These are phyloP conservation scores for Crocidura indochinensis DNA, from an alignment of 2,797 vertebrate genomes.

Conservation along the genomic window DNA sequence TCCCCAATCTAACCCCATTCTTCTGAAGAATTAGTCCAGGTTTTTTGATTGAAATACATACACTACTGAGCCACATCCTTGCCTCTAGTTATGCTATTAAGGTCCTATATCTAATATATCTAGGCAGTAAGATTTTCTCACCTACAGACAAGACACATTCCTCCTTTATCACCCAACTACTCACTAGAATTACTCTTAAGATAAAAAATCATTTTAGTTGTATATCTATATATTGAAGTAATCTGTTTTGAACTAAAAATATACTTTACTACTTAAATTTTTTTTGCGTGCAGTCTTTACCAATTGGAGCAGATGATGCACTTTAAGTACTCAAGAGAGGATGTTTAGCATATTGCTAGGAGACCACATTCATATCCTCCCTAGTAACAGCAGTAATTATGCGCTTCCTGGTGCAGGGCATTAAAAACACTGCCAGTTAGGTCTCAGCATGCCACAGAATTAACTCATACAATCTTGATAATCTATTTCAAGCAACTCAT, in stretches of 20 bases:
- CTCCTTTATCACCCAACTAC: background rate
- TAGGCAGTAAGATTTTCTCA: background rate
- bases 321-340: slow-evolving; percentile 34
- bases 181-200: slow-evolving; percentile 31
- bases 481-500: slow-evolving; percentile 82
- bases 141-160: background rate
- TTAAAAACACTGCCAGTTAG: slow-evolving; percentile 65
- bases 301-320: slow-evolving; percentile 48
- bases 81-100: background rate
- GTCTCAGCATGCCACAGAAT: slow-evolving; percentile 75
- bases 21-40: no score
- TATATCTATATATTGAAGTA: background rate
- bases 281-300: slow-evolving; percentile 58
- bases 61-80: no score
- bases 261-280: slow-evolving; percentile 16
- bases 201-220: background rate
- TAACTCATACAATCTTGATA: slow-evolving; percentile 76
- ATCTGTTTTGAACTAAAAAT: background rate
- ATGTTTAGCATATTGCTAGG: slow-evolving; percentile 71
- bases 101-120: background rate
- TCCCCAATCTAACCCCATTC: no score
- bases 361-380: slow-evolving; percentile 63
- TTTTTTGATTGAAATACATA: no score
- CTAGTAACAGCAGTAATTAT: slow-evolving; percentile 72
- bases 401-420: slow-evolving; percentile 70